Evolutionary conservation across 1,140 invertebrate species (phyloP).

Genomic region (Bombus balteatus): DNA sequence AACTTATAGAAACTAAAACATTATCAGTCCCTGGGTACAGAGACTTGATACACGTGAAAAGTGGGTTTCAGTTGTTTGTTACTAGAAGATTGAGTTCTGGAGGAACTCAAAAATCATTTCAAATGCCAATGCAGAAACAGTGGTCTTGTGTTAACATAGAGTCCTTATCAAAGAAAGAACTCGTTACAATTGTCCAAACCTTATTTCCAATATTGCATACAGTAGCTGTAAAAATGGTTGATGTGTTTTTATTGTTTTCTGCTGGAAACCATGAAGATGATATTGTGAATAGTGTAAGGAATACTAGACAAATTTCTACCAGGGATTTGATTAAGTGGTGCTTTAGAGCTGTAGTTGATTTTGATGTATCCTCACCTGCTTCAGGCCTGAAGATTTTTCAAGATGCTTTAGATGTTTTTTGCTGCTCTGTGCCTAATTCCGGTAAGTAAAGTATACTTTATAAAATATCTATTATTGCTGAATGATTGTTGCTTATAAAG

Average conservation of each 20-base stretch:
- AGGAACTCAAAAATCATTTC: conserved; percentile 87
- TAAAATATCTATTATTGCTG: not conserved
- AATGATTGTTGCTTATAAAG: not conserved
- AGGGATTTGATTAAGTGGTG: conserved; percentile 98
- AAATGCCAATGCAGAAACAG: conserved; percentile 90
- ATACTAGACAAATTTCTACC: conserved; percentile 87
- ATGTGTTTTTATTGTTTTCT: conserved; percentile 93
- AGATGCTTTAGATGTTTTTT: conserved; percentile 96
- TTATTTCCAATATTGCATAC: conserved; percentile 89
- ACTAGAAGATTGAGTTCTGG: conserved; percentile 88
- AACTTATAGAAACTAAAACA: conserved; percentile 92
- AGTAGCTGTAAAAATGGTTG: conserved; percentile 90
- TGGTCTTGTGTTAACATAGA: conserved; percentile 92
- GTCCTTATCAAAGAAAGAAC: conserved; percentile 89
- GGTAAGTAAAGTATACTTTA: conserved; percentile 63
- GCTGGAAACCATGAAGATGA: conserved; percentile 84
- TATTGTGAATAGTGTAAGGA: conserved; percentile 71
- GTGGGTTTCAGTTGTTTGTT: conserved; percentile 95
- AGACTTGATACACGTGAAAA: conserved; percentile 89
- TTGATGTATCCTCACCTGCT: conserved; percentile 89
- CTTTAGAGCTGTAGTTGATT: conserved; percentile 88
- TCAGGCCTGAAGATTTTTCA: conserved; percentile 91
- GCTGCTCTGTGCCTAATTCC: conserved; percentile 87
- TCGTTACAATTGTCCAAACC: conserved; percentile 86
- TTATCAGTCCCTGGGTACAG: conserved; percentile 94